Evolutionary conservation across 2,797 vertebrate genomes (phyloP).

Genomic region (Emydoidea blandingii): DNA sequence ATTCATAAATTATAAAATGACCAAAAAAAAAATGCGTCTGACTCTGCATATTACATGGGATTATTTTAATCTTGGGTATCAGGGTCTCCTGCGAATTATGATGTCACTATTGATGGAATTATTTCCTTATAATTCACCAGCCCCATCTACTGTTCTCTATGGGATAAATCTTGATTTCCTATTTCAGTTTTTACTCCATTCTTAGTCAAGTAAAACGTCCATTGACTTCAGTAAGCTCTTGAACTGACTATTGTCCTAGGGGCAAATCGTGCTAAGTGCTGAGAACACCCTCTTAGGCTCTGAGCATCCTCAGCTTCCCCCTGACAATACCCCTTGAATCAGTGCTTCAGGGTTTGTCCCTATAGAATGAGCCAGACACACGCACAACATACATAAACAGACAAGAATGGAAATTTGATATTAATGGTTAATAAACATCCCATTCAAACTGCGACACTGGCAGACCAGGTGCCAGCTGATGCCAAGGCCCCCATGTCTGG

Average conservation of each 20-base stretch:
- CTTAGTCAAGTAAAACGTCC: neutral
- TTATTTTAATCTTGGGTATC: neutral
- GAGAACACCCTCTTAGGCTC: neutral
- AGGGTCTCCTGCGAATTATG: neutral
- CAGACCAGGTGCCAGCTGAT: neutral
- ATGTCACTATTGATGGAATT: neutral
- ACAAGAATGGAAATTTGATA: neutral
- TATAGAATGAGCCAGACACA: neutral
- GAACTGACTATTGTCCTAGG: neutral
- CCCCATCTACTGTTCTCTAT: neutral
- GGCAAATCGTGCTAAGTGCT: neutral
- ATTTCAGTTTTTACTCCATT: neutral
- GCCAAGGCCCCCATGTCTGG: neutral
- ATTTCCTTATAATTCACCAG: fast-evolving
- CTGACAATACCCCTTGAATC: fast-evolving
- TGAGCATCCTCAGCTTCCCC: conserved; percentile 3
- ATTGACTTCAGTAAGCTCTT: neutral
- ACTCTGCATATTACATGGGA: neutral
- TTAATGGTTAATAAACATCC: neutral
- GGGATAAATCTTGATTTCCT: neutral
- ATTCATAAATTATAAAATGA: neutral
- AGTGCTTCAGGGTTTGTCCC: neutral
- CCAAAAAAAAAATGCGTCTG: neutral
- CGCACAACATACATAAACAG: neutral
- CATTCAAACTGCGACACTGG: neutral